Conservation (phyloP, 2,113 vertebrate genomes). For the Ochotona curzoniae region DNA sequence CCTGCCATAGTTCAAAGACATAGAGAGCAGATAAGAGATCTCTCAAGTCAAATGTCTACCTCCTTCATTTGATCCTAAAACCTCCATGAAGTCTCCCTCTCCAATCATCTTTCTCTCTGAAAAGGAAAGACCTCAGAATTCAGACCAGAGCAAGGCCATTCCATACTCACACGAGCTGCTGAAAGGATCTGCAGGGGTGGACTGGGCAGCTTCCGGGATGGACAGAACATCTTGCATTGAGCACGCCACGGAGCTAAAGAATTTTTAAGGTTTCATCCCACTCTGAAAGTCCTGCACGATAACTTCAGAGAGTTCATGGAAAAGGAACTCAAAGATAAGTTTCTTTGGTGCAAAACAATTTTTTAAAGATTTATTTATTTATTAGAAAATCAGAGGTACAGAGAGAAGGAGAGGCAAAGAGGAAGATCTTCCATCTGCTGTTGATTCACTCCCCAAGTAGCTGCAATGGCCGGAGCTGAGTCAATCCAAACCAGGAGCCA, state of each 20-base stretch:
- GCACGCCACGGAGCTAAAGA: not conserved
- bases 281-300: not conserved
- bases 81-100: not conserved
- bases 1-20: not conserved
- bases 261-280: no score
- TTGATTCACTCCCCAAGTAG: no score
- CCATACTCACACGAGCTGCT: not conserved
- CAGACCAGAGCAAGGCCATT: not conserved
- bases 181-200: not conserved
- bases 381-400: no score
- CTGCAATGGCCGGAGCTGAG: no score
- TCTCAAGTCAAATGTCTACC: not conserved
- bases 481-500: no score
- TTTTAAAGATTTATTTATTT: no score
- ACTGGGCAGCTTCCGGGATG: not conserved
- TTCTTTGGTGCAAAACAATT: no score
- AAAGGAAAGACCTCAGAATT: not conserved
- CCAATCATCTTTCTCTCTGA: not conserved
- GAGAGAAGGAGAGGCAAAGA: no score
- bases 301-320: no score
- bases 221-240: not conserved
- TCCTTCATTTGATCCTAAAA: not conserved
- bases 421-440: no score
- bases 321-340: no score
- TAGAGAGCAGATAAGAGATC: not conserved